A percentile compares a stretch with the other conserved stretches of the same genome.
Conservation (phyloP, 1,140 invertebrate genomes). For the Leptinotarsa texana region DNA sequence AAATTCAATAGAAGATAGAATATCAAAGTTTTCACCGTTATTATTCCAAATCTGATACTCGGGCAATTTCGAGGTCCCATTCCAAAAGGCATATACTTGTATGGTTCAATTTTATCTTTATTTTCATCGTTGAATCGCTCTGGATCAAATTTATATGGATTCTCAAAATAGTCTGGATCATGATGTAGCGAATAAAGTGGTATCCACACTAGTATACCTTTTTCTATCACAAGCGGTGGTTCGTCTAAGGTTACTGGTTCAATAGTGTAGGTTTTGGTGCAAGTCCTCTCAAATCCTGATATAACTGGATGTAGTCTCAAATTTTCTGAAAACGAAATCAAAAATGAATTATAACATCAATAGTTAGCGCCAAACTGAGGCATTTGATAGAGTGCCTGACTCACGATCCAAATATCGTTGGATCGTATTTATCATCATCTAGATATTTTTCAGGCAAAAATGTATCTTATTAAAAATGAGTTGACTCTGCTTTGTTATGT, state of each 20-base stretch:
- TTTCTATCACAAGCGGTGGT: conserved; percentile 48
- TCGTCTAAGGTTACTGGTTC: conserved; percentile 29
- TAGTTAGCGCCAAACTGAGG: too few relatives aligned
- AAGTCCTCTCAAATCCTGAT: conserved; percentile 29
- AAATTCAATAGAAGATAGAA: conserved; percentile 62
- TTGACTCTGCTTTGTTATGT: too few relatives aligned
- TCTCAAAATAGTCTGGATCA: conserved; percentile 63
- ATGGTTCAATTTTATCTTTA: conserved; percentile 38
- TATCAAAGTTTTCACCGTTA: conserved; percentile 57
- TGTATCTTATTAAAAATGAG: too few relatives aligned
- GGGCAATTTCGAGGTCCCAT: conserved; percentile 57
- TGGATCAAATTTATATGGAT: conserved; percentile 64
- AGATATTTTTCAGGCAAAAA: too few relatives aligned
- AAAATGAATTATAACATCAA: too few relatives aligned
- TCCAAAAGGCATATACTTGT: conserved; percentile 54
- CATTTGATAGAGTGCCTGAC: too few relatives aligned
- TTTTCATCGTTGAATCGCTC: conserved; percentile 60
- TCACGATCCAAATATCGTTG: too few relatives aligned
- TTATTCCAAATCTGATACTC: conserved; percentile 54
- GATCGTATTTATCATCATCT: too few relatives aligned
- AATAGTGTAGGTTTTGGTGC: conserved; percentile 35
- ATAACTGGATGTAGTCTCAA: conserved; percentile 30
- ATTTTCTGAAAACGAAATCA: conserved; percentile 20
- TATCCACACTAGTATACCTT: conserved; percentile 55
- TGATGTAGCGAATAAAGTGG: conserved; percentile 63